A percentile compares a stretch with the other conserved stretches of the same genome.
These are phyloP conservation scores for Microctonus brassicae DNA, from an alignment of 2,888 invertebrate genomes.

Conservation along the genomic window DNA sequence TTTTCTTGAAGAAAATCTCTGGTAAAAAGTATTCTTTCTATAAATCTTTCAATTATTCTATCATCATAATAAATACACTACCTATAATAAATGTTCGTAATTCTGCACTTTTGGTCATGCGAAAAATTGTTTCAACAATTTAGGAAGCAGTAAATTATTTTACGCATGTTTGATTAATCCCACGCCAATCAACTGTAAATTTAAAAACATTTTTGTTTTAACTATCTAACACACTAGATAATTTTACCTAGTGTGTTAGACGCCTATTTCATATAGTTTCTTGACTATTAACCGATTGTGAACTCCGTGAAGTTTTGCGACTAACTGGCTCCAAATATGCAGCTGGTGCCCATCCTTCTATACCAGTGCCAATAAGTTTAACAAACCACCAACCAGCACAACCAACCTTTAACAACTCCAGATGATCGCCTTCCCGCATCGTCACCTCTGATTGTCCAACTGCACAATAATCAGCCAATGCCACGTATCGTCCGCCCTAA, in stretches of 20 bases:
- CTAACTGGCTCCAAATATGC: constrained; percentile 87
- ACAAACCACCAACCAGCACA: constrained; percentile 98
- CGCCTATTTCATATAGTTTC: constrained; percentile 68
- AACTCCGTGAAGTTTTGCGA: constrained; percentile 82
- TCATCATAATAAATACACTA: background rate
- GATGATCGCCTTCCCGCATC: constrained; percentile 89
- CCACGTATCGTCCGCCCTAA: constrained; percentile 86
- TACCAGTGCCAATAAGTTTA: constrained; percentile 80
- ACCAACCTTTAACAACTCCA: constrained; percentile 91
- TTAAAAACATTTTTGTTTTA: constrained; percentile 17
- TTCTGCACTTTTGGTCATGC: background rate
- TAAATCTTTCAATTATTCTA: background rate
- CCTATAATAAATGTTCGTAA: background rate
- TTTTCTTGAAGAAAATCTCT: constrained; percentile 8
- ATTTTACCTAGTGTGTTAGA: constrained; percentile 63
- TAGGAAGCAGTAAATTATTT: background rate
- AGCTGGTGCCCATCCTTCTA: constrained; percentile 95
- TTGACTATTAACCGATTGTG: constrained; percentile 70
- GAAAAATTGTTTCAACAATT: constrained; percentile 1
- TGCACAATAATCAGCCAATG: constrained; percentile 93
- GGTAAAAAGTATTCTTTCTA: background rate
- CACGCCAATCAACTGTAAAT: constrained; percentile 7
- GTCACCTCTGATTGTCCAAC: constrained; percentile 92
- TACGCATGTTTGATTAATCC: constrained; percentile 16
- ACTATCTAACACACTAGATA: constrained; percentile 27